Evolutionary conservation across 2,888 invertebrate species (phyloP), one percentile per base, ranked within the genome.

Genomic region (Drymonia ruficornis): DNA sequence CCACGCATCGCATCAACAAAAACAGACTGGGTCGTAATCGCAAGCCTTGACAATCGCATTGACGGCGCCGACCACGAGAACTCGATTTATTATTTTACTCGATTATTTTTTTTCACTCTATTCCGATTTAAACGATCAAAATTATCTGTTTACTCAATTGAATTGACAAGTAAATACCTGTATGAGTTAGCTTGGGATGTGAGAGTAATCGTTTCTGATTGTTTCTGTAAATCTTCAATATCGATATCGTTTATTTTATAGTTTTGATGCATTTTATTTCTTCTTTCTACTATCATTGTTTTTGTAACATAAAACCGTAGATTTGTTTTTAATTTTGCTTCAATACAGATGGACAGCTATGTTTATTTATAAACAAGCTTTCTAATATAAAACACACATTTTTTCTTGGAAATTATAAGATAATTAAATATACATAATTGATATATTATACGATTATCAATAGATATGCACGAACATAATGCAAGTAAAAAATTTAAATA

Each of bases 31-130:
- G 49, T 55, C 49, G 61, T 72, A 78, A 78, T 78, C 72, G 64
- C 53, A 47, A 66, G 75, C 76, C 78, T 78, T 75, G 72, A 71
- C 78, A 79, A 72, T 78, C 76, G 76, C 74, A 71, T 69, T 72
- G 76, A 67, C 63, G 56, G 63, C 62, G 55, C 55, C 61, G 61
- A 52, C 61, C 59, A 70, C 61, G 64, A 68, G 65, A 65, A 65
- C 61, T 63, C 65, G 55, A 65, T 66, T 69, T 53, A 56, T 46
- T 18, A 12, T 18, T 53, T 53, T 50, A 29, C 29, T 54, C 42
- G 19, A 46, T 50, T 56, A 29, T 46, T 23, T 61, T 72, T n/a
- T 72, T 67, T 64, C 73, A 61, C 56, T 16, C 42, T 11, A 34
- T 23, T 51, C 52, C 55, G 50, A 54, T 63, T 59, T 65, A 52